Evolutionary conservation across 2,888 invertebrate genomes (phyloP), one percentile per base, ranked within the genome.

Genomic region (Ischnus inquisitorius): DNA sequence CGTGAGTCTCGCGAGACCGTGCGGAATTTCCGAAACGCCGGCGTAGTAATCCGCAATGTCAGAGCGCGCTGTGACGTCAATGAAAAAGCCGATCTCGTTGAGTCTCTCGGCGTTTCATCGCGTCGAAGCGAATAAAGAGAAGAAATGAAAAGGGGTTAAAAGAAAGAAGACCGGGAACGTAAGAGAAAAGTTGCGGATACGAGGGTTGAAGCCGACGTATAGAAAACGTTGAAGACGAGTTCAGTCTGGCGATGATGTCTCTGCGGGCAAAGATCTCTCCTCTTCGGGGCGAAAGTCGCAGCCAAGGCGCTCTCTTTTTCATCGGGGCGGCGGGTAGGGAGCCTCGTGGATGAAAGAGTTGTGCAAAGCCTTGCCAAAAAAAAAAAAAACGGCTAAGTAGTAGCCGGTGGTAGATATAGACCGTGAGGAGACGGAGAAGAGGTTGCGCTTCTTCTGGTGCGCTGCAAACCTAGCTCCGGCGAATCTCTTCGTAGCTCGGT

Each of bases 321-420:
- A 77, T 81, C 14, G 14, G 25, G 57, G 25, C 3, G 25, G 57
- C 28, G 22, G 25, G 28, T n/a, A 14, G 16, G 8, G 25, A 25
- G 62, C 76, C 67, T 84, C 76, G 64, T 57, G 75, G 84, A 83
- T 87, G 84, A 86, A 84, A 87, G 87, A 83, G 79, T 83, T 71
- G 57, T 60, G 71, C 83, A 79, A 87, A 86, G 83, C 78, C 84
- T 74, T 48, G 14, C 25, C 77, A 83, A 81, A 57, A 82, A 87
- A 83, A 81, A 60, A 51, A 82, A 80, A 87, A 82, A 79, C 76
- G 74, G 77, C 79, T 65, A 86, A 87, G 88, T 85, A 86, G 86
- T 75, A 39, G 67, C 65, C 69, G 57, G 65, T 79, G 69, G 72
- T 39, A 51, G 74, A 62, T 46, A 46, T 46, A 28, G 28, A 60